Percentiles rank a stretch among this genome's conserved stretches.
Evolutionary conservation across 2,113 vertebrate species (phyloP).

Genomic region (Tragelaphus strepsiceros): DNA sequence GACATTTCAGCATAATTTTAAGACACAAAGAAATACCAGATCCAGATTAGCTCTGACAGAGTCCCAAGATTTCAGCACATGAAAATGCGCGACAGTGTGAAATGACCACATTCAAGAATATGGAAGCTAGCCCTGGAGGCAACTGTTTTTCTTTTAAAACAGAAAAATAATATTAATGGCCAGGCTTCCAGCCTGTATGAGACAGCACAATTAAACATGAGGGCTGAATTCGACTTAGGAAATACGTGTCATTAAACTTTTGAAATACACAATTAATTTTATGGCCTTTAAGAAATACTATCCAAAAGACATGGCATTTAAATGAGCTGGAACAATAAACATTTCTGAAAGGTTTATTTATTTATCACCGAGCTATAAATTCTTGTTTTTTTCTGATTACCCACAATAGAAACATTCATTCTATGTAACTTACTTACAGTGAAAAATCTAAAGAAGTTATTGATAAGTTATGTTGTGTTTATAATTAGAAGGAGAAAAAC

Average conservation of each 20-base stretch:
- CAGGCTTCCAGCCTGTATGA: constrained; percentile 41
- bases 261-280: constrained; percentile 82
- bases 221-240: constrained; percentile 75
- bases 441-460: constrained; percentile 55
- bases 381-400: constrained; percentile 73
- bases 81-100: constrained; percentile 30
- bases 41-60: constrained; percentile 40
- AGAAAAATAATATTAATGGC: constrained; percentile 60
- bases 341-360: constrained; percentile 75
- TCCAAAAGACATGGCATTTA: constrained; percentile 74
- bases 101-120: constrained; percentile 38
- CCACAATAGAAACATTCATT: constrained; percentile 58
- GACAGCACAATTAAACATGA: constrained; percentile 71
- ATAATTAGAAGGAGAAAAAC: constrained; percentile 57
- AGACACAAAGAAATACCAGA: constrained; percentile 39
- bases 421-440: constrained; percentile 48
- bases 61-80: constrained; percentile 10
- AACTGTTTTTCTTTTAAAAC: constrained; percentile 44
- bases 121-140: constrained; percentile 18
- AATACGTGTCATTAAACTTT: constrained; percentile 77
- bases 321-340: constrained; percentile 81
- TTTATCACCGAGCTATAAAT: constrained; percentile 72
- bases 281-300: constrained; percentile 76
- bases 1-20: constrained; percentile 58
- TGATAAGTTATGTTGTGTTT: constrained; percentile 55